A percentile compares a stretch with the other conserved stretches of the same genome.
phyloP scores from a whole-genome alignment of 2,888 invertebrate genomes.

The Heliconius erato region DNA sequence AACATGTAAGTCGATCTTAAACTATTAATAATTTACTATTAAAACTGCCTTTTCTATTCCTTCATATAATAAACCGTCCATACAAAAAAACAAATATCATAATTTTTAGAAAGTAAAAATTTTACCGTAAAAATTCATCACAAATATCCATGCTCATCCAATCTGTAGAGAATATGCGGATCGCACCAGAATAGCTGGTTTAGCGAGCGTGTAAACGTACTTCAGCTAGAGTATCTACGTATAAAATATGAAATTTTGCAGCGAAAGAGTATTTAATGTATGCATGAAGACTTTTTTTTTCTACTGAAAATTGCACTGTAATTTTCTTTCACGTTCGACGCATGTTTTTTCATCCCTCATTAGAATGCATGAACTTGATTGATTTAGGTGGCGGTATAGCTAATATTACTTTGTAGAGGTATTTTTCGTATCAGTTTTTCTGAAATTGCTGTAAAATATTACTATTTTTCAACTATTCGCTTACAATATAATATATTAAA shows the following conservation, averaged over 20 bases:
- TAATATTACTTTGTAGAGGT: constrained; percentile 39
- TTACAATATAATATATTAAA: no score
- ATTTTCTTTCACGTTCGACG: constrained; percentile 44
- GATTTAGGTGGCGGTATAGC: constrained; percentile 45
- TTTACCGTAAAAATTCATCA: constrained; percentile 8
- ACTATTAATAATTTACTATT: no score
- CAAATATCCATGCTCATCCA: constrained; percentile 5
- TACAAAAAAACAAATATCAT: background rate
- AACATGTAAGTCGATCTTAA: no score
- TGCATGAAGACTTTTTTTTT: constrained; percentile 39
- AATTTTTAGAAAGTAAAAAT: background rate
- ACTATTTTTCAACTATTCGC: background rate
- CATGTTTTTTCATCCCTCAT: constrained; percentile 44
- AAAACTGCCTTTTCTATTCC: no score
- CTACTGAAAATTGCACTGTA: constrained; percentile 41
- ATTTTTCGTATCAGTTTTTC: constrained; percentile 2
- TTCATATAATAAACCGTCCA: no score
- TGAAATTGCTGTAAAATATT: background rate
- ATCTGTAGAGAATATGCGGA: constrained; percentile 16
- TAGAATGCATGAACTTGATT: constrained; percentile 50
- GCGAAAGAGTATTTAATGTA: constrained; percentile 38
- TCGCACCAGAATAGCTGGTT: constrained; percentile 18
- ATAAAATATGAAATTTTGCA: constrained; percentile 36
- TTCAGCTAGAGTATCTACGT: background rate
- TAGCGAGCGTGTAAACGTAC: constrained; percentile 22